phyloP scores from a whole-genome alignment of 2,113 vertebrate species.

The Prunella himalayana region DNA sequence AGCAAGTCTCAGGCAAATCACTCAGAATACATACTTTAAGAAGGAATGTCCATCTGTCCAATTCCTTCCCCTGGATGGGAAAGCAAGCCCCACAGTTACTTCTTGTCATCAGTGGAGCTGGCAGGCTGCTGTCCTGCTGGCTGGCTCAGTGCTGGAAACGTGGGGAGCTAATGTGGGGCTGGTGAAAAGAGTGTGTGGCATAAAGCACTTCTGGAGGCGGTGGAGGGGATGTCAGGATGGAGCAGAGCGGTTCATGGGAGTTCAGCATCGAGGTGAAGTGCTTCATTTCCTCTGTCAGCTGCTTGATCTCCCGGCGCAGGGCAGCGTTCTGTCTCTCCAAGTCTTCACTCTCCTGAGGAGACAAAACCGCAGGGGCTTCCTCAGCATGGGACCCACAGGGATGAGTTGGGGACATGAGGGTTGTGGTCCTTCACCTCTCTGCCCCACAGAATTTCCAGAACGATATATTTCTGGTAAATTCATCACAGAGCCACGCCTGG shows the following conservation, averaged over 20 bases:
- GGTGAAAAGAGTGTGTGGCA: slow-evolving; percentile 79
- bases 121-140: neutral
- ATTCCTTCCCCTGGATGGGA: neutral
- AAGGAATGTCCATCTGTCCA: neutral
- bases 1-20: neutral
- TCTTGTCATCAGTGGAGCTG: neutral
- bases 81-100: neutral
- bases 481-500: slow-evolving; percentile 30
- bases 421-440: neutral
- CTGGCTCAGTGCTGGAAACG: slow-evolving; percentile 86
- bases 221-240: slow-evolving; percentile 71
- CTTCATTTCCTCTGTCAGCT: slow-evolving; percentile 90
- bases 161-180: slow-evolving; percentile 84
- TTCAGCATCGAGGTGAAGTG: slow-evolving; percentile 87
- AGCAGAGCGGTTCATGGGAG: slow-evolving; percentile 89
- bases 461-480: slow-evolving; percentile 66
- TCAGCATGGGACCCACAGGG: neutral
- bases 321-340: slow-evolving; percentile 92
- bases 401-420: neutral
- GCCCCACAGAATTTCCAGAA: slow-evolving; percentile 71
- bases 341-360: slow-evolving; percentile 89
- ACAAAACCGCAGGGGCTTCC: neutral
- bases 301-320: slow-evolving; percentile 91
- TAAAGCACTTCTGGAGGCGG: slow-evolving; percentile 81
- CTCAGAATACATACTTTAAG: neutral